Conservation (phyloP, 2,797 vertebrate species). For the Sebastes vulpes region DNA sequence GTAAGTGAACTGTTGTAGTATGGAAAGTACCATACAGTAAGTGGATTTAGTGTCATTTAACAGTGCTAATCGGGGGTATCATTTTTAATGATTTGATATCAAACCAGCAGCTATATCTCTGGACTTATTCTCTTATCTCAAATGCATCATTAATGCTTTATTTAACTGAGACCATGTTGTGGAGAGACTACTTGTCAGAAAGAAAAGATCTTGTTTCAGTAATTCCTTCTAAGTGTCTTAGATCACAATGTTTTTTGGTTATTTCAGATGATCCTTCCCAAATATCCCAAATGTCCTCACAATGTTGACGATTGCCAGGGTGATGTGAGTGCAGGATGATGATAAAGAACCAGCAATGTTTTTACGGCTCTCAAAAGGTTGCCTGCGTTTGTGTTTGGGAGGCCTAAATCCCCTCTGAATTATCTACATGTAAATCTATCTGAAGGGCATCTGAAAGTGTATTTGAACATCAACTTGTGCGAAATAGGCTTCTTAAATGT, state of each 20-base stretch:
- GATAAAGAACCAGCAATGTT: neutral
- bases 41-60: neutral
- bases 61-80: neutral
- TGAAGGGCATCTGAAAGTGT: neutral
- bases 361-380: neutral
- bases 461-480: neutral
- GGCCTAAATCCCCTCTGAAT: neutral
- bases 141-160: neutral
- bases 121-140: neutral
- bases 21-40: neutral
- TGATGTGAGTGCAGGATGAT: neutral
- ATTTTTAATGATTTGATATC: neutral
- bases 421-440: neutral
- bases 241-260: neutral
- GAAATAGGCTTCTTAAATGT: neutral
- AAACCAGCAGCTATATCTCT: neutral
- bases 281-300: neutral
- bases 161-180: neutral
- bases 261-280: neutral
- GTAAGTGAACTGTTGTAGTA: neutral
- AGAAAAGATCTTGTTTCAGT: neutral
- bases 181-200: neutral
- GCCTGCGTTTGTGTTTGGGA: neutral
- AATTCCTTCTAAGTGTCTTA: neutral
- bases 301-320: neutral